Evolutionary conservation across 2,888 invertebrate genomes (phyloP), one percentile per base, ranked within the genome.

Genomic region (Deroplatys truncata): DNA sequence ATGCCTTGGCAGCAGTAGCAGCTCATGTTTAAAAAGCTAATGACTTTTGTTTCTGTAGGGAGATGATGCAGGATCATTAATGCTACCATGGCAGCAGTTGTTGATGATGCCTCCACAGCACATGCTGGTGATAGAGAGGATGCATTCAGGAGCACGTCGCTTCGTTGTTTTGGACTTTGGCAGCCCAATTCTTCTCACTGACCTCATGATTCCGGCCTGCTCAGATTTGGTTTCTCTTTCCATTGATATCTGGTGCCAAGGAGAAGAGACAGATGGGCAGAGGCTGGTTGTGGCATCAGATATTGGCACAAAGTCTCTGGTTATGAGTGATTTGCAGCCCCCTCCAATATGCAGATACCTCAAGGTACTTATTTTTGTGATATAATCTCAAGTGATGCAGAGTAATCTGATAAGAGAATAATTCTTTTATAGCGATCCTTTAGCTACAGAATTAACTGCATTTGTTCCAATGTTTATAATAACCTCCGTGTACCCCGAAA

Each of bases 111-210:
- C 98, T 43, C 97, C 97, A 91, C 97, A 98, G 91, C 94, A 94
- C 92, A 96, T 97, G 91, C 95, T 98, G 90, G 97, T 98, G 28
- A 98, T 98, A 85, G 98, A 98, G 93, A 95, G 98, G 90, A 98
- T 98, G 97, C 98, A 98, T 94, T 98, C 98, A 0, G 98, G 98
- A 89, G 98, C 98, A 0, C 94, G 98, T n/a, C 95, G 98, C 90
- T 98, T 97, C 94, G 98, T 98, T 89, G 97, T 98, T 20, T 94
- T 99, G 82, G 98, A 99, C 94, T 98, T 99, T 93, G 98, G 98
- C 7, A 96, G 97, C 91, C 96, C 97, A 0, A 95, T 98, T 88
- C 94, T 98, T 2, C 95, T 99, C 83, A 98, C 98, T 0, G 98
- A 98, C 93, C 94, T 98, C 91, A 95, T 97, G 92, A 96, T 98